Evolutionary conservation across 2,797 vertebrate species (phyloP), one percentile per base, ranked within the genome.

Genomic region (Cynopterus sphinx): DNA sequence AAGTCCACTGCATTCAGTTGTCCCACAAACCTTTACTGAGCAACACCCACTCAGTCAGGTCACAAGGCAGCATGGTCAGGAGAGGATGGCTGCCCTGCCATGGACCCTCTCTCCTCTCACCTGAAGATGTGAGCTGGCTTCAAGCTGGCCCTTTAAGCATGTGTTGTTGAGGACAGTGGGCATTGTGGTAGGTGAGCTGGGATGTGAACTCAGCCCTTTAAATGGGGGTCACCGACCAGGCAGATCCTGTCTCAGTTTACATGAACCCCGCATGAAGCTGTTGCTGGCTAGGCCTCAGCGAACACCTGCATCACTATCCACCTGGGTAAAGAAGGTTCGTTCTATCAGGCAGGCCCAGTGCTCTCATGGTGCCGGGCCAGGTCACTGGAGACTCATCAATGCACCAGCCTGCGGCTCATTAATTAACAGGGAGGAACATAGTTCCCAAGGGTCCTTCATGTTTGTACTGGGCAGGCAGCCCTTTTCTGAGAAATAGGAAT

Each of bases 31-130:
- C 9, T n/a, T 10, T 9, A 7, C 41, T 10, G 63, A 75, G 77
- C 2, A 15, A 8, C 0, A 0, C 16, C 5, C n/a, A 5, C 63
- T 43, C 4, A 1, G 21, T 5, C 1, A 0, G 39, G 53, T 63
- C 43, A 16, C 1, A 46, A 13, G 31, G 33, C 33, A 16, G 19
- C 0, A 0, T 77, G 67, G 16, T 67, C 59, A 59, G 9, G 61
- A 73, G 28, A 70, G 26, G 3, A 28, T 0, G 0, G 4, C 65
- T 28, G 0, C 10, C 41, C 53, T n/a, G 43, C 28, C 46, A 6
- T 10, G 10, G 10, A 26, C 55, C 26, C 22, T 63, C 46, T 70
- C 41, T 28, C 55, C 39, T 73, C 4, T 43, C 6, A 26, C 19
- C 33, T 61, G 43, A 36, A 33, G 10, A 12, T 15, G 43, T 33